phyloP scores from a whole-genome alignment of 2,888 invertebrate genomes.

The Melinopterus prodromus region DNA sequence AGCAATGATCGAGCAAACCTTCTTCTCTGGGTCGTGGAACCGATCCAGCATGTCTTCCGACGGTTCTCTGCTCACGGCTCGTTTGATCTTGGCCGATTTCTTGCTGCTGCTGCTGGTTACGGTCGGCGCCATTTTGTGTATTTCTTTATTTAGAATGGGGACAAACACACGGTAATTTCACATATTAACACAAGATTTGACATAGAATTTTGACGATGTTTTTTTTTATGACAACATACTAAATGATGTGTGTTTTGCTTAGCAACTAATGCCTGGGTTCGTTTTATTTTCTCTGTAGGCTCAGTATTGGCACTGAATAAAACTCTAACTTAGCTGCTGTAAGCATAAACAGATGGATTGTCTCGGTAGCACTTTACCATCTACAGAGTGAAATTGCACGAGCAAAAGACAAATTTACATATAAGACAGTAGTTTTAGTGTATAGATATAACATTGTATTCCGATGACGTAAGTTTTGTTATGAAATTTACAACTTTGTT shows the following conservation, averaged over 20 bases:
- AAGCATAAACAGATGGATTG: no score
- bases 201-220: neutral
- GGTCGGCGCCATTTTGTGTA: neutral
- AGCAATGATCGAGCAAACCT: conserved; percentile 45
- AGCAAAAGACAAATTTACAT: no score
- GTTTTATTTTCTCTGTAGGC: no score
- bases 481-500: no score
- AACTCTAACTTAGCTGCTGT: no score
- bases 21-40: conserved; percentile 31
- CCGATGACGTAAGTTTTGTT: no score
- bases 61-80: conserved; percentile 25
- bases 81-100: neutral
- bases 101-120: neutral
- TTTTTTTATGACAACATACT: neutral
- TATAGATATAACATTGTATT: no score
- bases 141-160: neutral
- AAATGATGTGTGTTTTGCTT: neutral
- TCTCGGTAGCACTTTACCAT: no score
- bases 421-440: no score
- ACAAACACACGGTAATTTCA: conserved; percentile 4
- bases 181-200: conserved; percentile 4
- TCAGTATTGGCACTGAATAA: no score
- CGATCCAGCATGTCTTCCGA: conserved; percentile 37
- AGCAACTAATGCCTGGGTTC: neutral
- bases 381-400: no score